Base-by-base conservation (phyloP, 2,113 vertebrate genomes). In the Anthoscopus minutus region DNA sequence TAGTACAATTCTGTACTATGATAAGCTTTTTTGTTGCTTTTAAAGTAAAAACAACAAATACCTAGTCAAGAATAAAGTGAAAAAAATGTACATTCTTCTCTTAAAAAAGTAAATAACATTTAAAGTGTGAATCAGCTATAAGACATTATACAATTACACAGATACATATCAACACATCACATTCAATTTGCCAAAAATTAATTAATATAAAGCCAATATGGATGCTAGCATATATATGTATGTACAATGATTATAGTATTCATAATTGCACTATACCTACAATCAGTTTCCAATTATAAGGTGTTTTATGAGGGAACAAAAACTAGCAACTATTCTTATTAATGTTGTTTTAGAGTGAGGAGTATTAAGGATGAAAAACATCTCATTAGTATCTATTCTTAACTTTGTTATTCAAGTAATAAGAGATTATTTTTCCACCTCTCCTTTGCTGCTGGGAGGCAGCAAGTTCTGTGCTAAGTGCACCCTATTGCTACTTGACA, bases 111-210 rank as follows among this genome's bases (percentile, higher is more conserved):
- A 96, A 98, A 98, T 98, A 98, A 98, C 98, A 98, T 98, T 98
- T 97, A 98, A 99, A 99, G 98, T 97, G 97, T 97, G 94, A 98
- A 98, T 98, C 98, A 98, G 97, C 98, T 98, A 98, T 98, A 98
- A 98, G 98, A 99, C 98, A 98, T 97, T 97, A 98, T 98, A 98
- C 98, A 99, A 98, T 98, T 98, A 99, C 98, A 98, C 98, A 98
- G 98, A 98, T 99, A 99, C 98, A 99, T 98, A 98, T 98, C 98
- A 98, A 98, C 98, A 99, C 98, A 96, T 97, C 98, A 99, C 98
- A 99, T 99, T 99, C 98, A 99, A 98, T 98, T 98, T 98, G 98
- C 98, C 98, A 98, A 98, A 97, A 98, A 97, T 97, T 98, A 97
- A 98, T 98, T 98, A 99, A 98, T 98, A 98, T 98, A 98, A 98